phyloP scores from a whole-genome alignment of 2,797 vertebrate genomes.

The Myotis vivesi region DNA sequence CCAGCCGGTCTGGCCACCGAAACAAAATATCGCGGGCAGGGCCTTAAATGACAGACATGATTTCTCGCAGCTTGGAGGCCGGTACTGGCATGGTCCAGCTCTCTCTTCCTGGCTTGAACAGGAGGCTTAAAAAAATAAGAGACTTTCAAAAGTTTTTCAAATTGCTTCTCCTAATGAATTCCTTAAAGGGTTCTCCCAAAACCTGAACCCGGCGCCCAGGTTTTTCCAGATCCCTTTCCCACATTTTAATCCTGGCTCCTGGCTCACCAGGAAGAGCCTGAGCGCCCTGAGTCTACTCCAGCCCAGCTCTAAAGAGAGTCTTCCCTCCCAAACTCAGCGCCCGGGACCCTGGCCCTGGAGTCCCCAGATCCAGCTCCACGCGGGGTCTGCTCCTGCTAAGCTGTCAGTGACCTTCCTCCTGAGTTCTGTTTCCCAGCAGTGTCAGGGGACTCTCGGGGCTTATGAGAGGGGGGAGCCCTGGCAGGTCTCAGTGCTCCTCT shows the following conservation, averaged over 20 bases:
- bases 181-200: background rate
- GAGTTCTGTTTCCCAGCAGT: background rate
- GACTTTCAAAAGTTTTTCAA: background rate
- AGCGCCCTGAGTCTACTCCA: background rate
- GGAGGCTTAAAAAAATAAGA: background rate
- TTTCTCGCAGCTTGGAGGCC: background rate
- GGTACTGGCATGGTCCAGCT: too few species aligned
- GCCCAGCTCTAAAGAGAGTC: background rate
- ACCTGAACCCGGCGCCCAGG: background rate
- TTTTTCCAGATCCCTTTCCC: background rate
- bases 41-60: background rate
- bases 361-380: background rate
- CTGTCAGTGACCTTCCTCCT: background rate
- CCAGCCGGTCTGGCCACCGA: background rate
- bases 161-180: background rate
- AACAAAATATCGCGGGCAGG: background rate
- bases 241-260: background rate
- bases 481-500: background rate
- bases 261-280: background rate
- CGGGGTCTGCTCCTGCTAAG: rapidly evolving
- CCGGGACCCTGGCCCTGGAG: too few species aligned
- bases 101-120: background rate
- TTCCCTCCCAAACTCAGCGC: background rate
- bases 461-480: background rate
- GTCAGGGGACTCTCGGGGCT: background rate